Evolutionary conservation across 35 echinoderm and acorn worm genomes (phyloP).

Genomic region (Lytechinus pictus): DNA sequence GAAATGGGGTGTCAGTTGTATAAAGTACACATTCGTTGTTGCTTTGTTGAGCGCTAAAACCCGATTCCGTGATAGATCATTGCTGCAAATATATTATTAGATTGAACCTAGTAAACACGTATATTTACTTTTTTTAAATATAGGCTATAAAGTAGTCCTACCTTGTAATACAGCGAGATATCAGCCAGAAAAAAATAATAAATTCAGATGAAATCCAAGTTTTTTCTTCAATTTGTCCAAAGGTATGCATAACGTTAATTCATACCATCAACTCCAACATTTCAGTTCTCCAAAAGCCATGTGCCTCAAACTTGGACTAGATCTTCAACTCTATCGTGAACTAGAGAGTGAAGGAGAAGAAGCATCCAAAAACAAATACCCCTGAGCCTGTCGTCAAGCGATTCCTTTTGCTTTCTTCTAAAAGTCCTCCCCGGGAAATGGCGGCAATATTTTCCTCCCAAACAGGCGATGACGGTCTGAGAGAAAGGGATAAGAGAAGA

Average conservation of each 20-base stretch:
- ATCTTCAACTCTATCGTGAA: background rate
- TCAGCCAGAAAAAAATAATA: background rate
- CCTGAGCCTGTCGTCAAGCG: background rate
- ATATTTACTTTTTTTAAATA: too few species aligned
- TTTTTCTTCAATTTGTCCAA: background rate
- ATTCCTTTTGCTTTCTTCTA: background rate
- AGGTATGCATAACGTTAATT: background rate
- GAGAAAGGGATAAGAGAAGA: background rate
- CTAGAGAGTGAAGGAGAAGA: background rate
- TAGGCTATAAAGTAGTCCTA: background rate
- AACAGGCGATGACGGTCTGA: background rate
- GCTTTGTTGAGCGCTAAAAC: too few species aligned
- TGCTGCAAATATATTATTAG: too few species aligned
- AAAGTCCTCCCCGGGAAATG: background rate
- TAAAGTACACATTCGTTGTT: too few species aligned
- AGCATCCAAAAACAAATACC: background rate
- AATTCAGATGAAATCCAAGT: background rate
- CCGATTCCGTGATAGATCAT: too few species aligned
- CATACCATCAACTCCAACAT: background rate
- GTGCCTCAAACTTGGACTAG: background rate
- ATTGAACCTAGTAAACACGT: too few species aligned
- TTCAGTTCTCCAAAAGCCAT: background rate
- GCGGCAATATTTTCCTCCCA: conserved; percentile 16
- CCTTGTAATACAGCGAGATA: background rate
- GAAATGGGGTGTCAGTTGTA: too few species aligned